Conservation (phyloP, 92 coral and sea anemone species). For the Parazoanthus atlanticus region DNA sequence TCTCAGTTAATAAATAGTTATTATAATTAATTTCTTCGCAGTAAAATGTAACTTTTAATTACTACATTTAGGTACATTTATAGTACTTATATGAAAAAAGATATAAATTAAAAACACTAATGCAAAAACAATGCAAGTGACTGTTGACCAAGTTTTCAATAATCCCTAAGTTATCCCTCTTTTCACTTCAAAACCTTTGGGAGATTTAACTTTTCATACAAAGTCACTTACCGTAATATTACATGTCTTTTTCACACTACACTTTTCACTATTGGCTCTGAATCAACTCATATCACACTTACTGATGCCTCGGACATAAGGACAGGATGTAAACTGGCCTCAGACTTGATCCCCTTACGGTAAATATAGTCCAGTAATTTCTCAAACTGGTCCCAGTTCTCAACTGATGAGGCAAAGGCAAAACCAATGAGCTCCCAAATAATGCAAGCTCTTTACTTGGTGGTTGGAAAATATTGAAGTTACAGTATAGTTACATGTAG, state of each 20-base stretch:
- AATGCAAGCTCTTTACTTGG: neutral
- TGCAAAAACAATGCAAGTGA: no score
- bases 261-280: no score
- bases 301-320: constrained; percentile 99
- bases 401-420: constrained; percentile 64
- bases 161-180: no score
- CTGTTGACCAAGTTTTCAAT: no score
- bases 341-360: constrained; percentile 87
- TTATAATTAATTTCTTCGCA: no score
- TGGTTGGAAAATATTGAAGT: neutral
- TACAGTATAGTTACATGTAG: no score
- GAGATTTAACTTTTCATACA: neutral
- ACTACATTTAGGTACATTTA: no score
- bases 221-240: neutral
- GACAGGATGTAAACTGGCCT: constrained; percentile 88
- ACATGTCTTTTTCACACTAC: no score
- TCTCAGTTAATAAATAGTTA: no score
- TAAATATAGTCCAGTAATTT: constrained; percentile 88
- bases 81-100: no score
- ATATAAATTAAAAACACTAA: no score
- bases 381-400: constrained; percentile 98
- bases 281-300: constrained; percentile 40
- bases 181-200: neutral
- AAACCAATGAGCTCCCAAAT: neutral
- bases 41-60: no score